Percentiles rank a stretch among this genome's conserved stretches.
These are phyloP conservation scores for Teleogryllus oceanicus DNA, from an alignment of 2,888 invertebrate genomes.

Conservation along the genomic window DNA sequence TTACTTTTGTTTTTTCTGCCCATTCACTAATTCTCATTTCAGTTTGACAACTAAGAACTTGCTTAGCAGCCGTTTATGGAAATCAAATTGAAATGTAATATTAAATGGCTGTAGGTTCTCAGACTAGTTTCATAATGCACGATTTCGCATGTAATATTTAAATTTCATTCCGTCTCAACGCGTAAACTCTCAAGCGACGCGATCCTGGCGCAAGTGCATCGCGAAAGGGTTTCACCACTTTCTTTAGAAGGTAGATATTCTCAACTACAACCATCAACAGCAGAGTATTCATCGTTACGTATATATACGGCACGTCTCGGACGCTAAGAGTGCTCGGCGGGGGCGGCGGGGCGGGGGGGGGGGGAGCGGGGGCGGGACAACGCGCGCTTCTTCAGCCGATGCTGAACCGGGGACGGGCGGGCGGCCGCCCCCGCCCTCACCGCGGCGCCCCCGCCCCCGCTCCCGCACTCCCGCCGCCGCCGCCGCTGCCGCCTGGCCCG, in stretches of 20 bases:
- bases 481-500: not conserved
- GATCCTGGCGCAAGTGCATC: too few relatives aligned
- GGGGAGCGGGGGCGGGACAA: not conserved
- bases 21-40: too few relatives aligned
- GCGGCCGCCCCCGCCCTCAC: constrained; percentile 9
- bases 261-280: constrained; percentile 18
- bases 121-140: too few relatives aligned
- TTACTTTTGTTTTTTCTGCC: too few relatives aligned
- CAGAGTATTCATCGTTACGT: constrained; percentile 7
- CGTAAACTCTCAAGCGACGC: too few relatives aligned
- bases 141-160: too few relatives aligned
- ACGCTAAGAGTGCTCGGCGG: not conserved
- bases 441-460: not conserved
- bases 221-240: not conserved
- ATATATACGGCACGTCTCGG: constrained; percentile 6
- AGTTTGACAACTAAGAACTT: too few relatives aligned
- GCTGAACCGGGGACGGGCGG: not conserved
- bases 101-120: too few relatives aligned
- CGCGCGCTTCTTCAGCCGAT: constrained; percentile 6
- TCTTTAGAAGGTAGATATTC: not conserved
- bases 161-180: too few relatives aligned
- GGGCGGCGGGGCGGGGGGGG: not conserved
- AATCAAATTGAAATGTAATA: too few relatives aligned
- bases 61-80: too few relatives aligned
- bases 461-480: not conserved